Conservation (phyloP, 2,888 invertebrate species). For the Drosophila falleni region DNA sequence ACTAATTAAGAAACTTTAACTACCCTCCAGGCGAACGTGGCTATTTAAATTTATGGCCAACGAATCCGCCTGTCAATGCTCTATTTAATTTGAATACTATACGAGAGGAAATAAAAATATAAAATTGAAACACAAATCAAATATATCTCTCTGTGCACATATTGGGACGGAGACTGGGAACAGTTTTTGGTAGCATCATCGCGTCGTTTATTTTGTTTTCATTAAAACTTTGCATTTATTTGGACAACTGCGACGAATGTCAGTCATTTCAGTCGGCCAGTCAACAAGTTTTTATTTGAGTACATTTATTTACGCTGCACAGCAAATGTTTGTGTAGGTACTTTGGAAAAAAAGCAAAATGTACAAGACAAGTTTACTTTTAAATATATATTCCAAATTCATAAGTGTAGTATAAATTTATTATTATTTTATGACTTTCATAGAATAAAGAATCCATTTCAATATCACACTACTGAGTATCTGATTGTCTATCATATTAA, state of each 20-base stretch:
- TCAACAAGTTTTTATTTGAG: constrained; percentile 49
- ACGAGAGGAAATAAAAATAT: constrained; percentile 15
- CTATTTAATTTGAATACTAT: constrained; percentile 14
- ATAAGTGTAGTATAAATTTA: background rate
- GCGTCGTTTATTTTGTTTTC: constrained; percentile 59
- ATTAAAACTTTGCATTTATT: constrained; percentile 70
- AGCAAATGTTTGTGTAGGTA: constrained; percentile 35
- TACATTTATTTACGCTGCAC: constrained; percentile 42
- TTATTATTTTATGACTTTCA: background rate
- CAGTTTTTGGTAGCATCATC: constrained; percentile 26
- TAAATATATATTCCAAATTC: background rate
- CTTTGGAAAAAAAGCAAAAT: constrained; percentile 22
- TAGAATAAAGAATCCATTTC: background rate
- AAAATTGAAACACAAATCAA: constrained; percentile 20
- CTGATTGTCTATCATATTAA: background rate
- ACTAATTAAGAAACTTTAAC: constrained; percentile 2
- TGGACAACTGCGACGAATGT: constrained; percentile 36
- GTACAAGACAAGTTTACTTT: background rate
- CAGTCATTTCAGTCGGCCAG: constrained; percentile 37
- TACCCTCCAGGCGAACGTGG: background rate
- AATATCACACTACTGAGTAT: background rate
- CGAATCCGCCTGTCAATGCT: constrained; percentile 11
- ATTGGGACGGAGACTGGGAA: constrained; percentile 13
- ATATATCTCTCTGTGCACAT: constrained; percentile 11
- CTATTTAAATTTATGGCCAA: constrained; percentile 11